Conservation (phyloP, 2,797 vertebrate genomes). For the Tiaroga cobitis region DNA sequence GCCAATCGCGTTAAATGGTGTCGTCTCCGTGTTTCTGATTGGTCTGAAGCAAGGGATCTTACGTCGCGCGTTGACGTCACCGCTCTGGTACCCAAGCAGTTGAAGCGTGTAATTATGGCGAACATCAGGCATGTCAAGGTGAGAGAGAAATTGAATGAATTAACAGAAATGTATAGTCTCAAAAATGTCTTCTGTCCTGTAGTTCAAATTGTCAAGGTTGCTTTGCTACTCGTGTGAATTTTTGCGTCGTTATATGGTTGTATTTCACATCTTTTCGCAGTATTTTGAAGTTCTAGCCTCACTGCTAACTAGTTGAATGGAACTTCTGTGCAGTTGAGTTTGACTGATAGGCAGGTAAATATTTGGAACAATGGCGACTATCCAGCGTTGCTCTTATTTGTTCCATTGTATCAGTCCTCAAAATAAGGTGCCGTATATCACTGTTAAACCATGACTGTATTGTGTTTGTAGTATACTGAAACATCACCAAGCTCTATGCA, state of each 20-base stretch:
- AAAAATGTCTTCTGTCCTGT: too few species aligned
- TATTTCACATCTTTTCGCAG: not conserved
- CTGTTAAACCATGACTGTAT: not conserved
- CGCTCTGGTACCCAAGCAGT: not conserved
- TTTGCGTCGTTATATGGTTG: not conserved
- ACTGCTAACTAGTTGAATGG: conserved; percentile 7
- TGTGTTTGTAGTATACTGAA: conserved; percentile 6
- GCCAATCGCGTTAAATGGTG: conserved; percentile 40
- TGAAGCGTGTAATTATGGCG: conserved; percentile 72
- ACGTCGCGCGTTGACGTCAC: not conserved
- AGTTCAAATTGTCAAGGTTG: not conserved
- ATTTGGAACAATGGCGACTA: not conserved
- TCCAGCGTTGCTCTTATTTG: not conserved
- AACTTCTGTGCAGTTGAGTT: not conserved
- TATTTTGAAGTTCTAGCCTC: conserved; percentile 1
- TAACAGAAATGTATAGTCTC: not conserved
- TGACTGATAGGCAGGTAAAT: not conserved
- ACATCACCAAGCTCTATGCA: not conserved
- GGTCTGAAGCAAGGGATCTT: conserved; percentile 21
- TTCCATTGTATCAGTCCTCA: not conserved
- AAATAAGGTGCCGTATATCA: not conserved
- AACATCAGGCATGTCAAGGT: conserved; percentile 82
- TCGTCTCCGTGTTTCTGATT: conserved; percentile 47
- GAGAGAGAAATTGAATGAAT: conserved; percentile 53
- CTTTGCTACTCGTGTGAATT: not conserved